A percentile compares a stretch with the other conserved stretches of the same genome.
Conservation (phyloP, 2,888 invertebrate genomes). For the Spodoptera picta region DNA sequence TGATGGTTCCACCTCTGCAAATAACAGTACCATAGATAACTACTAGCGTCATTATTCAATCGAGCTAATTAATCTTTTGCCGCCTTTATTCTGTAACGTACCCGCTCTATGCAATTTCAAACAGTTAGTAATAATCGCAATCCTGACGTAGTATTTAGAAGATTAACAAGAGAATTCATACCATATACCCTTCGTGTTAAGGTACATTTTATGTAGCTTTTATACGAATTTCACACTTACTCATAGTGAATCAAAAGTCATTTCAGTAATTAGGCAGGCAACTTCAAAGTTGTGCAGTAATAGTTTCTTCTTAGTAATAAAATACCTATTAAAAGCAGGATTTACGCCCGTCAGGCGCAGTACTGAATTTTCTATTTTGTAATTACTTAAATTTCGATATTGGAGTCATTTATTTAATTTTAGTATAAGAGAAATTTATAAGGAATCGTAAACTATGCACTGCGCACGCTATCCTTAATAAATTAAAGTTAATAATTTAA, state of each 20-base stretch:
- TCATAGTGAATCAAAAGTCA: conserved; percentile 67
- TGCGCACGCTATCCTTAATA: conserved; percentile 13
- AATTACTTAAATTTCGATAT: conserved; percentile 39
- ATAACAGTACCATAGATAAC: conserved; percentile 57
- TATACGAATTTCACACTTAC: conserved; percentile 17
- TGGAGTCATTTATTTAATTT: conserved; percentile 28
- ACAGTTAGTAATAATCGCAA: conserved; percentile 40
- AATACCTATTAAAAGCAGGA: conserved; percentile 71
- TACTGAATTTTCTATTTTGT: conserved; percentile 38
- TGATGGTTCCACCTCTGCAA: conserved; percentile 20
- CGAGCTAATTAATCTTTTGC: conserved; percentile 74
- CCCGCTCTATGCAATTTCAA: conserved; percentile 48
- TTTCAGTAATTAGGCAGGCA: conserved; percentile 72
- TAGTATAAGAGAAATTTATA: conserved; percentile 20
- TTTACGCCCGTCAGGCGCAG: conserved; percentile 57
- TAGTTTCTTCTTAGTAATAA: conserved; percentile 74
- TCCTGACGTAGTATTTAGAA: conserved; percentile 20
- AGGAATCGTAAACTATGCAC: conserved; percentile 9
- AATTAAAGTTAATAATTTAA: too few relatives aligned
- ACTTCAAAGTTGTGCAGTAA: conserved; percentile 73
- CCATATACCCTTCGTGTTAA: conserved; percentile 12
- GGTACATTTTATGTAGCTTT: conserved; percentile 13
- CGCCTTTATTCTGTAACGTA: conserved; percentile 69
- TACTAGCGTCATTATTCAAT: conserved; percentile 71
- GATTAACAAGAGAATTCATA: conserved; percentile 8